phyloP scores from a whole-genome alignment of 2,888 invertebrate species.

The Allygus modestus region DNA sequence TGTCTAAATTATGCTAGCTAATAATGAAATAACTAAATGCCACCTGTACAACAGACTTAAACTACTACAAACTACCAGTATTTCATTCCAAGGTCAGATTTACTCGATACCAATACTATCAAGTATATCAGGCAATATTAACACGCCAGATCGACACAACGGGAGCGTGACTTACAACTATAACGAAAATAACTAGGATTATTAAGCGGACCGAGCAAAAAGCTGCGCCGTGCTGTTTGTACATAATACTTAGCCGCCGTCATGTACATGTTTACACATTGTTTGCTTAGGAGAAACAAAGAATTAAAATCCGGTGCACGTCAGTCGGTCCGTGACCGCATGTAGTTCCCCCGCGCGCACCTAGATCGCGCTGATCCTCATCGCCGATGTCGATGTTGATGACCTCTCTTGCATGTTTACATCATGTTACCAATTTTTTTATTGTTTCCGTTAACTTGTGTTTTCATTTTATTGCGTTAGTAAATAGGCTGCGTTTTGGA shows the following conservation, averaged over 20 bases:
- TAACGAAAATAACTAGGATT: conserved; percentile 31
- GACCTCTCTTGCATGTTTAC: conserved; percentile 46
- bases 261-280: conserved; percentile 49
- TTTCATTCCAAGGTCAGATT: not conserved
- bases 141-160: not conserved
- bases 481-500: not conserved
- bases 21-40: too few species aligned
- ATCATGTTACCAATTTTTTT: conserved; percentile 39
- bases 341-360: not conserved
- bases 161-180: not conserved
- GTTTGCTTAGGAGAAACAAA: conserved; percentile 40
- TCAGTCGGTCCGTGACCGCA: not conserved
- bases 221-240: not conserved
- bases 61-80: too few species aligned
- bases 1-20: too few species aligned
- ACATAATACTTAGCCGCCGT: conserved; percentile 41
- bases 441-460: conserved; percentile 39
- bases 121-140: not conserved
- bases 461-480: conserved; percentile 43
- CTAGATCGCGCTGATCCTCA: not conserved
- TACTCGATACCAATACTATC: not conserved
- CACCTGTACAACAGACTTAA: too few species aligned
- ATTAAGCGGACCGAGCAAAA: conserved; percentile 26
- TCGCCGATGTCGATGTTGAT: conserved; percentile 35
- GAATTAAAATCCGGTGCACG: conserved; percentile 22